phyloP scores from a whole-genome alignment of 1,140 invertebrate genomes.

The Ceratoteleas bidentatus region DNA sequence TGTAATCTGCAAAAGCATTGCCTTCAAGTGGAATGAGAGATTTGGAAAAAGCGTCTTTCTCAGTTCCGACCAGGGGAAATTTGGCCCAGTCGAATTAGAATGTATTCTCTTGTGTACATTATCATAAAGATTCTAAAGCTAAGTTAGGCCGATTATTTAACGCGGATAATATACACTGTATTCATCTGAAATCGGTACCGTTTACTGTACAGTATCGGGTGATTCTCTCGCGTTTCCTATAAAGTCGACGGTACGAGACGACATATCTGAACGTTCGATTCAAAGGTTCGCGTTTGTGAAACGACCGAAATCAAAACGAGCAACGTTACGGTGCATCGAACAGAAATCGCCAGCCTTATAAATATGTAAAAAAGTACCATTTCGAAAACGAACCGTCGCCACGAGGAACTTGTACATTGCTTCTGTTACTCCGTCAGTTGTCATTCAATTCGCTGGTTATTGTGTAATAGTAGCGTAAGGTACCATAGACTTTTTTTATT shows the following conservation, averaged over 20 bases:
- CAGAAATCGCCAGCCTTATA: constrained; percentile 17
- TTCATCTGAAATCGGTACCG: not conserved
- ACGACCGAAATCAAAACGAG: not conserved
- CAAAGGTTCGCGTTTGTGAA: too few relatives aligned
- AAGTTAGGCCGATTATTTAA: not conserved
- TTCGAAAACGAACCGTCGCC: not conserved
- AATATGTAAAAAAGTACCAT: constrained; percentile 35
- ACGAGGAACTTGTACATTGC: constrained; percentile 12
- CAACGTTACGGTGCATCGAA: constrained; percentile 1
- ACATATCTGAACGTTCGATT: constrained; percentile 16
- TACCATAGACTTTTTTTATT: constrained; percentile 14
- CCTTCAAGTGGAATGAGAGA: too few relatives aligned
- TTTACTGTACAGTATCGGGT: too few relatives aligned
- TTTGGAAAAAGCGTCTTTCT: too few relatives aligned
- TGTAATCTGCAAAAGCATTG: too few relatives aligned
- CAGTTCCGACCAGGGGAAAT: too few relatives aligned
- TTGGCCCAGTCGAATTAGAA: too few relatives aligned
- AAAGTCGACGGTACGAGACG: not conserved
- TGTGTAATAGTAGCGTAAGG: constrained; percentile 22
- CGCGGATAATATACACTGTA: too few relatives aligned
- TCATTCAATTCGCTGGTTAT: not conserved
- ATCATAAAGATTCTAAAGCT: too few relatives aligned
- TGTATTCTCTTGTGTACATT: too few relatives aligned
- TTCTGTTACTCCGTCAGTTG: not conserved
- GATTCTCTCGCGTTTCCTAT: not conserved